Percentiles rank a stretch among this genome's conserved stretches.
phyloP scores from a whole-genome alignment of 2,113 vertebrate species.

The Indri indri region DNA sequence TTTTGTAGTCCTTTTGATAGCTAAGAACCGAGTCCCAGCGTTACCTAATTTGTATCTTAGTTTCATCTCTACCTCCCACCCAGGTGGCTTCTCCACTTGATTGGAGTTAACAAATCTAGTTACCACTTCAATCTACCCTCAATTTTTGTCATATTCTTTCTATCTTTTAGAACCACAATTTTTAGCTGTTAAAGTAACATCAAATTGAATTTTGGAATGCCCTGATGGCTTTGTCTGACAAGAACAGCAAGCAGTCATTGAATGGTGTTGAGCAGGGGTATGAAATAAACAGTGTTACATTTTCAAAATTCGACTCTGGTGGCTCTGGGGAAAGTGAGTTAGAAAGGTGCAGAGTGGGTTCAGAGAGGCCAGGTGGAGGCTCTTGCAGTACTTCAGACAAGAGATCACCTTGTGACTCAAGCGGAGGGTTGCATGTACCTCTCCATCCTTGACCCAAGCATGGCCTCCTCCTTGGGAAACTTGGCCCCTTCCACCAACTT shows the following conservation, averaged over 20 bases:
- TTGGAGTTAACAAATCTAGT: not conserved
- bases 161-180: not conserved
- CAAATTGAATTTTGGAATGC: not conserved
- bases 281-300: not conserved
- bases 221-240: not conserved
- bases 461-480: not conserved
- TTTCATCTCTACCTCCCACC: not conserved
- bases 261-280: not conserved
- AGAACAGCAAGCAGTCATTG: not conserved
- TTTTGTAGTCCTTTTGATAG: too few relatives aligned
- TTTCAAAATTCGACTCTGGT: not conserved
- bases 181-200: not conserved
- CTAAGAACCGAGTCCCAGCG: not conserved
- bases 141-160: not conserved
- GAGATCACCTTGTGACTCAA: not conserved
- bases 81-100: not conserved
- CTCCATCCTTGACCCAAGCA: too few relatives aligned
- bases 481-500: not conserved
- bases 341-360: not conserved
- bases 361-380: not conserved
- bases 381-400: not conserved
- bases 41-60: not conserved
- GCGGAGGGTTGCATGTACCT: fast-evolving
- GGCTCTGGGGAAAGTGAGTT: not conserved
- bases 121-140: not conserved